Evolutionary conservation across 2,113 vertebrate species (phyloP), one percentile per base, ranked within the genome.

Genomic region (Myotis davidii): DNA sequence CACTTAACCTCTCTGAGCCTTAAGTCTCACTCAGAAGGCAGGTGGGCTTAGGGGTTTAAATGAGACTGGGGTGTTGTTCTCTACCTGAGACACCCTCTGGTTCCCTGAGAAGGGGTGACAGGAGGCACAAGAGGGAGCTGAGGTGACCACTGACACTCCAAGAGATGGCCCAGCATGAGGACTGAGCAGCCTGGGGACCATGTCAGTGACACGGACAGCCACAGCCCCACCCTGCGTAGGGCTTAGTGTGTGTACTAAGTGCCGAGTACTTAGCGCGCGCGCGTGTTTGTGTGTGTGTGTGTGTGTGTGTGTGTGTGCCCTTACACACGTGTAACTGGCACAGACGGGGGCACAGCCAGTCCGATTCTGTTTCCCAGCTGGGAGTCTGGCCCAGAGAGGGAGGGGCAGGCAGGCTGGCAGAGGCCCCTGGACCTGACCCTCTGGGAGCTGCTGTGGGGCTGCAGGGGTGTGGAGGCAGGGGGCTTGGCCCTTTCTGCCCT

Each of bases 281-380:
- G 20, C 3, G 1, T 3, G 6, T 6, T 29, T 13, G 50, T 20
- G 52, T 54, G 17, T 8, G 18, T 20, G 20, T 11, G 10, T 27
- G 59, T 61, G 2, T 17, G 17, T 56, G 54, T 6, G 18, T 56
- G 54, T 7, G 54, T 21, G 54, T 8, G 18, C 54, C 2, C 9
- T 14, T 39, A 6, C 8, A 45, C 1, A 65, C 21, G 16, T 16
- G 74, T 74, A 27, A 17, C 27, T 39, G 56, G 29, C 73, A 13
- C 12, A 27, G 10, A 18, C 1, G 20, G 5, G 1, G 1, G 5
- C 3, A 10, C 2, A 29, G 12, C 34, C 2, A 0, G 6, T 5
- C 52, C 17, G 25, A 6, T 2, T 16, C 9, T 9, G 32, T 42
- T 21, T 64, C 48, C 21, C 17, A 13, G 56, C 20, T 20, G 74